Evolutionary conservation across 2,113 vertebrate genomes (phyloP), one percentile per base, ranked within the genome.

Genomic region (Phylloscopus whistleri): DNA sequence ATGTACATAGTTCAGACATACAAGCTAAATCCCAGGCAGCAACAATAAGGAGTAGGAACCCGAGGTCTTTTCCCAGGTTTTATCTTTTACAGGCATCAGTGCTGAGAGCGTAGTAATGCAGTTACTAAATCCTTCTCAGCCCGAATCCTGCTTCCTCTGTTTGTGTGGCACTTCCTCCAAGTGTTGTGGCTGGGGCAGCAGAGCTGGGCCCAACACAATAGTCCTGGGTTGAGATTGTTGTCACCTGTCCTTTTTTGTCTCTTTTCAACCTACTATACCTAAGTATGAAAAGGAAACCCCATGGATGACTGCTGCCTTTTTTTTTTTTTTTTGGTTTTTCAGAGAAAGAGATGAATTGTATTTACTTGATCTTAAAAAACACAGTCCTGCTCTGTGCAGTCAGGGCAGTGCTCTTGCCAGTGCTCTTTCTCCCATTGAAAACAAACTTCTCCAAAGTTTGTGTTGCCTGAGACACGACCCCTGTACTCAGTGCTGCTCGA

Each of bases 61-160:
- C 89, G 70, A 96, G 97, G 97, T 87, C 96, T 97, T 98, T 98
- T 98, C 98, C 98, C 98, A 98, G 98, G 98, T 98, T 98, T 98
- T 98, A 98, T 98, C 98, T 97, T 97, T 94, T 64, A 76, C 93
- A 98, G 97, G 97, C 98, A 98, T 98, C 98, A 97, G 95, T 91
- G 96, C 96, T 68, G 84, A 96, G 93, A 97, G 89, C 51, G 96
- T 84, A 97, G 97, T 95, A 98, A 98, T 96, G 98, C 84, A 43
- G 96, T 97, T 94, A 93, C 97, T 97, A 96, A 97, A 97, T 97
- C 97, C 97, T 98, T 97, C 97, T 97, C 97, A 96, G 98, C 97
- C 97, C 95, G 78, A 98, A 96, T 94, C 96, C 96, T 79, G 96
- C 97, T 98, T 98, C 98, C 98, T 98, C 97, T 98, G 97, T 98